Evolutionary conservation across 2,888 invertebrate species (phyloP), one percentile per base, ranked within the genome.

Genomic region (Pasiphila rectangulata): DNA sequence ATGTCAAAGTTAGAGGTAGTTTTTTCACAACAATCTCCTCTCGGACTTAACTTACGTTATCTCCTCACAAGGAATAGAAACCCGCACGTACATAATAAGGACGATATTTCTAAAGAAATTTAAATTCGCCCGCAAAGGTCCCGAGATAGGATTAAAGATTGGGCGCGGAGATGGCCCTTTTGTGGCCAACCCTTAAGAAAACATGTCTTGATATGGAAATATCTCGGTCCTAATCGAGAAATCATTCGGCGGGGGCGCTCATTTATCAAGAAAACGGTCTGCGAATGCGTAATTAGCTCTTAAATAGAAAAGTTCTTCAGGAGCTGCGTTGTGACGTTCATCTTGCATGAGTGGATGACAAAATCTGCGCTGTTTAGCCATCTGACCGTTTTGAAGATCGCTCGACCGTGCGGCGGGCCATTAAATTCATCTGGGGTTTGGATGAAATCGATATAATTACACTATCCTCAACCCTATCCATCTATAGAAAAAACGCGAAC

Each of bases 71-170:
- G 80, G 84, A 87, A 87, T 87, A 83, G 84, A 83, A 83, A 83
- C 87, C 86, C 86, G 84, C 84, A 86, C 88, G 85, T 85, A 86
- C 72, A 88, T 88, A 88, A 87, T 87, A 87, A 87, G 80, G 82
- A 80, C 85, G 87, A 88, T 88, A 88, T 88, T 88, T 88, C 88
- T 87, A 88, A 88, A 88, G 88, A 88, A 88, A 88, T 88, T 88
- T 88, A 87, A 88, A 88, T 88, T 88, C 72, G 83, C 87, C 83
- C 84, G 87, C 88, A 88, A 88, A 87, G 88, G 88, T 87, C 84
- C 76, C 85, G 75, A 88, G 88, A 88, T 88, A 88, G 88, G 88
- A 88, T 88, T 88, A 88, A 87, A 88, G 88, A 88, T 88, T 87
- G 87, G 86, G 82, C 74, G 79, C 72, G 72, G 80, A 86, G 88